These are phyloP conservation scores for Didymodactylos carnosus DNA, from an alignment of 2,888 invertebrate genomes.

Conservation along the genomic window DNA sequence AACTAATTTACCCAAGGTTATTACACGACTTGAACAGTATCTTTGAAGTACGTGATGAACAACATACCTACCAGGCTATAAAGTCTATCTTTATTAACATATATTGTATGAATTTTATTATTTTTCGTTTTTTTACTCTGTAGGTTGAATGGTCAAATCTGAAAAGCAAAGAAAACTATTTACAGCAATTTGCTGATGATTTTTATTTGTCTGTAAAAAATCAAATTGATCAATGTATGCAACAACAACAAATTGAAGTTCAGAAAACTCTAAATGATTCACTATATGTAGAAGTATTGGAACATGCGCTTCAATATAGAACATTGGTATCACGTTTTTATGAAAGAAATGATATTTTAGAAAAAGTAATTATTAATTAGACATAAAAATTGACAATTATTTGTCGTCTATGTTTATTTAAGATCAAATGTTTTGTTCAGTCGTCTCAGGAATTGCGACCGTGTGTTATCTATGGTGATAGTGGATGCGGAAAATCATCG, in stretches of 20 bases:
- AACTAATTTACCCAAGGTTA: too few species aligned
- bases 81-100: too few species aligned
- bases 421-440: neutral
- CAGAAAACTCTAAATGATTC: neutral
- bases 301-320: slow-evolving; percentile 11
- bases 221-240: neutral
- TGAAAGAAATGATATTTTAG: slow-evolving; percentile 5
- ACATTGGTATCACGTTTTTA: slow-evolving; percentile 4
- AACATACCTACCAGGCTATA: too few species aligned
- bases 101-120: too few species aligned
- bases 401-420: neutral
- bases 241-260: neutral
- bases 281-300: slow-evolving; percentile 7
- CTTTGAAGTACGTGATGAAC: too few species aligned
- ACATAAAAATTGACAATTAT: neutral
- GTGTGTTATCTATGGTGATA: slow-evolving; percentile 3
- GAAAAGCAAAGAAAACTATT: too few species aligned
- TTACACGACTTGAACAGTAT: too few species aligned
- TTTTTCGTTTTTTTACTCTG: too few species aligned
- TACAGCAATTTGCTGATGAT: neutral
- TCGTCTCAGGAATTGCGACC: neutral
- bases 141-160: too few species aligned
- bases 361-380: neutral
- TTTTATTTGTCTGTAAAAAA: neutral
- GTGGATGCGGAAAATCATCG: slow-evolving; percentile 11